Base-by-base conservation (phyloP, 2,888 invertebrate genomes). In the Chymomyza fuscimana region DNA sequence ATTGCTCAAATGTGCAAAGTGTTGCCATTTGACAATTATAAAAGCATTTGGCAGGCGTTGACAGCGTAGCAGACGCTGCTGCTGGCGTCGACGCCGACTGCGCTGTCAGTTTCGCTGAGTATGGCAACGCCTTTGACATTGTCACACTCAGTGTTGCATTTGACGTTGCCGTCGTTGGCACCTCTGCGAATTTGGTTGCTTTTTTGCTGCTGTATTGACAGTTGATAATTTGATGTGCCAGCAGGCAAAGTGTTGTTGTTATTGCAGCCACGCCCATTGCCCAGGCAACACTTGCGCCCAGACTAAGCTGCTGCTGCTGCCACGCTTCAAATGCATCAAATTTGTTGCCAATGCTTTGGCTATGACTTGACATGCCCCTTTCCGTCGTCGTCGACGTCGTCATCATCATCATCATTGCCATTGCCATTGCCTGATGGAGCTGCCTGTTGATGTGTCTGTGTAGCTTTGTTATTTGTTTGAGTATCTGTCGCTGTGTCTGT, bases 11-110 rank as follows among this genome's bases (percentile, higher is more conserved):
- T 46, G 29, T 40, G 69, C 64, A 68, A 72, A 79, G 76, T 80
- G 82, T 82, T 72, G 77, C 77, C 80, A 86, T 82, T 82, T 81
- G 87, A 89, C 88, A 89, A 85, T 89, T 89, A 87, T 83, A 89
- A 87, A 88, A 84, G 86, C 88, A 89, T 90, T 89, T 90, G 81
- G 81, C 77, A 80, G 70, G 66, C 58, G 70, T 73, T 73, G 68
- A 12, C 64, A 76, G 60, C 51, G 58, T 54, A 73, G 72, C 12
- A 63, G 65, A 54, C 46, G 67, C 7, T 63, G 52, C 52, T 29
- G 63, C 12, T 32, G 32, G 32, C 25, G 25, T 25, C 50, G 62
- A 62, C 25, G 51, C 6, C 22, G 9, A 9, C 19, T 32, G 36
- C 36, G 36, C 6, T 9, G 7, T 36, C 22, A 25, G 25, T 25